These are phyloP conservation scores for Melanotaenia nigrans DNA, from an alignment of 2,797 vertebrate genomes.

Conservation along the genomic window DNA sequence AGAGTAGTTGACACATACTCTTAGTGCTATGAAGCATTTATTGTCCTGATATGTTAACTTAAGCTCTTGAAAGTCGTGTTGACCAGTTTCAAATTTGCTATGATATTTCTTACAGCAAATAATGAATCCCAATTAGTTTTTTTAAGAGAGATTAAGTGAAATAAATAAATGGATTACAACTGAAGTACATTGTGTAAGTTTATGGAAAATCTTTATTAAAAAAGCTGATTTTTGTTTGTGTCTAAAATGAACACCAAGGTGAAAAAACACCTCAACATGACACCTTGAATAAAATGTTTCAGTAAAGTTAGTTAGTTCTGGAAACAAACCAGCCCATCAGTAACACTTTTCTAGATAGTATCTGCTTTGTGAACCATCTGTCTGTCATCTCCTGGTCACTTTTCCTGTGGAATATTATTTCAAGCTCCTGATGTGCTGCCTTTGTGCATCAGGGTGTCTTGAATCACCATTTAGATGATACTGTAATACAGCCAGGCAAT, in stretches of 20 bases:
- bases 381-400: slow-evolving; percentile 42
- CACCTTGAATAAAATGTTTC: slow-evolving; percentile 27
- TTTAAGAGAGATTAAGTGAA: too few relatives aligned
- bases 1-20: background rate
- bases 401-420: slow-evolving; percentile 59
- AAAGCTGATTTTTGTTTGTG: too few relatives aligned
- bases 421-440: slow-evolving; percentile 37
- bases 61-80: background rate
- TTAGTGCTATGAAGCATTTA: background rate
- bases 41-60: background rate
- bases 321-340: slow-evolving; percentile 45
- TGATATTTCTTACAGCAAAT: background rate
- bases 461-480: slow-evolving; percentile 40
- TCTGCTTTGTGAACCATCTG: slow-evolving; percentile 33
- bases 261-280: slow-evolving; percentile 18
- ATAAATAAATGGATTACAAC: too few relatives aligned
- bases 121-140: background rate
- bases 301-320: slow-evolving; percentile 49
- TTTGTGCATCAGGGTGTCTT: slow-evolving; percentile 32
- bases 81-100: background rate
- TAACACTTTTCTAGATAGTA: slow-evolving; percentile 48
- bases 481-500: slow-evolving; percentile 28
- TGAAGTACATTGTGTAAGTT: too few relatives aligned
- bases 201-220: too few relatives aligned
- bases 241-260: background rate